These are phyloP conservation scores for Beris chalybata DNA, from an alignment of 2,888 invertebrate genomes.

Conservation along the genomic window DNA sequence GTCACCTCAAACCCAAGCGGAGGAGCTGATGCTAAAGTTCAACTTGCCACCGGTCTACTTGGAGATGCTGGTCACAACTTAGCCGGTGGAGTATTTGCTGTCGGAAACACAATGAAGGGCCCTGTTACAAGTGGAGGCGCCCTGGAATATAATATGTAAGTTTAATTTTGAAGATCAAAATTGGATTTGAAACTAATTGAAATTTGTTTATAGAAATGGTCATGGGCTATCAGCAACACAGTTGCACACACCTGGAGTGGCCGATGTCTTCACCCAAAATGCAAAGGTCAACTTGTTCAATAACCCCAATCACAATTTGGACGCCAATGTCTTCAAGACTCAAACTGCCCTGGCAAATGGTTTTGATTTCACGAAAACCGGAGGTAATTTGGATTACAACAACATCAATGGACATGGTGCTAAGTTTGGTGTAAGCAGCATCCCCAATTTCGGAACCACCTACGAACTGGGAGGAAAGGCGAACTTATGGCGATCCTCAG, in stretches of 20 bases:
- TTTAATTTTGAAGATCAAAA: not conserved
- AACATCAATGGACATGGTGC: constrained; percentile 45
- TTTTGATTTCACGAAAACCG: constrained; percentile 44
- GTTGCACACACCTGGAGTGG: constrained; percentile 43
- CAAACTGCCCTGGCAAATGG: constrained; percentile 42
- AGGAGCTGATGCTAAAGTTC: constrained; percentile 41
- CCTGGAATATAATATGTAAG: constrained; percentile 46
- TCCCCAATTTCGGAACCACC: constrained; percentile 45
- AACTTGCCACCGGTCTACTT: constrained; percentile 37
- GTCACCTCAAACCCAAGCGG: constrained; percentile 43
- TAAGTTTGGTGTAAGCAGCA: constrained; percentile 43
- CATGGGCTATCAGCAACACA: constrained; percentile 46
- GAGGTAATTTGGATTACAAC: constrained; percentile 45
- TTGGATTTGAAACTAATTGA: too few species aligned
- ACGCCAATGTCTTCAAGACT: constrained; percentile 46
- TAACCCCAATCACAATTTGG: constrained; percentile 38
- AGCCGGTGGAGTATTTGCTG: constrained; percentile 46
- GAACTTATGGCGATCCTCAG: constrained; percentile 46
- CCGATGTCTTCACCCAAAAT: constrained; percentile 41
- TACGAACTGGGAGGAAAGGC: constrained; percentile 44
- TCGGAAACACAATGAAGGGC: constrained; percentile 42
- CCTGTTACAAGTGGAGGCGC: constrained; percentile 47
- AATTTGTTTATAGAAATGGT: constrained; percentile 43
- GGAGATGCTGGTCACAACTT: constrained; percentile 44
- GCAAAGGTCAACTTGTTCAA: constrained; percentile 17